These are phyloP conservation scores for Lampris incognitus DNA, from an alignment of 2,113 vertebrate species.

Conservation along the genomic window DNA sequence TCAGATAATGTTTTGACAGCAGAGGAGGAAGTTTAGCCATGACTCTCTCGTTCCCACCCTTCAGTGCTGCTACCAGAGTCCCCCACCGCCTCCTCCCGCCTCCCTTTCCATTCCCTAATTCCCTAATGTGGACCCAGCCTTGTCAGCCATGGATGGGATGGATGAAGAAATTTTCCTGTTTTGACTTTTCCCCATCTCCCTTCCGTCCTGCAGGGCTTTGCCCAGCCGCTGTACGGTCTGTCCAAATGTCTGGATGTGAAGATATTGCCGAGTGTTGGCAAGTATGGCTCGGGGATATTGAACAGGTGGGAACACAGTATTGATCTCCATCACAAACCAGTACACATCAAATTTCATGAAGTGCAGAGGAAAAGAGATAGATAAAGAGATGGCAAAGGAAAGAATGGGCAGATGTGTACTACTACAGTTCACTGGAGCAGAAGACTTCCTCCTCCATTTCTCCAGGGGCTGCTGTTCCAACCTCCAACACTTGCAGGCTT, in stretches of 20 bases:
- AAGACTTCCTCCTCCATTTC: slow-evolving; percentile 53
- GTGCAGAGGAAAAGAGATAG: slow-evolving; percentile 26
- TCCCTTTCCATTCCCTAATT: not conserved
- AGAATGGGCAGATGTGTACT: slow-evolving; percentile 60
- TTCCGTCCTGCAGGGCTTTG: slow-evolving; percentile 32
- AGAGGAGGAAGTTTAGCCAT: slow-evolving; percentile 21
- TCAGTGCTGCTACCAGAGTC: not conserved
- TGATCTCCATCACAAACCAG: slow-evolving; percentile 46
- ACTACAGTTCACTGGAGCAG: slow-evolving; percentile 57
- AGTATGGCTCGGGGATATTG: slow-evolving; percentile 38
- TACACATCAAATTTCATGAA: not conserved
- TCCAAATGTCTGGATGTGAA: slow-evolving; percentile 15
- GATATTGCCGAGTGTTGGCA: slow-evolving; percentile 27
- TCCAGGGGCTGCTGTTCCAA: slow-evolving; percentile 12
- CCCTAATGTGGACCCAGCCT: slow-evolving; percentile 18
- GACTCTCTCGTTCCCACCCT: slow-evolving; percentile 9
- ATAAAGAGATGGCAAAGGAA: not conserved
- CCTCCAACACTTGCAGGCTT: not conserved
- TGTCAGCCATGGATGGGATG: slow-evolving; percentile 22
- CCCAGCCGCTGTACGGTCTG: slow-evolving; percentile 35
- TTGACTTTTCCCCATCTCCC: slow-evolving; percentile 39
- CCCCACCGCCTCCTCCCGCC: not conserved
- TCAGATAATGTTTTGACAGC: slow-evolving; percentile 27
- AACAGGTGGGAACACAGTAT: slow-evolving; percentile 41
- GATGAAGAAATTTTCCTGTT: slow-evolving; percentile 57